Evolutionary conservation across 2,888 invertebrate genomes (phyloP).

Genomic region (Agriopis leucophaearia): DNA sequence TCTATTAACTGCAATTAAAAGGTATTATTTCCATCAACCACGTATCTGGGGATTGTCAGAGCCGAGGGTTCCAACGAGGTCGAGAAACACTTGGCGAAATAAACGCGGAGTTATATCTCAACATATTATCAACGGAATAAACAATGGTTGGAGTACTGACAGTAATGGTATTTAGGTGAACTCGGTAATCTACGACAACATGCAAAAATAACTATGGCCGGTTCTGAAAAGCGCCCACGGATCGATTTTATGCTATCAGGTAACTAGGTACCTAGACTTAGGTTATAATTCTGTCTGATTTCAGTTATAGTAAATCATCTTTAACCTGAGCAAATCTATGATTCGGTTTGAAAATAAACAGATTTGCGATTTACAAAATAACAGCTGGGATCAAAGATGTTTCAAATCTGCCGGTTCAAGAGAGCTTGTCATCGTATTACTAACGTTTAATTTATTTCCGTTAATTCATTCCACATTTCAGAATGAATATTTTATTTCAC

Average conservation of each 20-base stretch:
- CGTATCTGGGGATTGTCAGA: slow-evolving; percentile 30
- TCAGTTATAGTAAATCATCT: not conserved
- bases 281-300: slow-evolving; percentile 7
- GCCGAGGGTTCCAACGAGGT: slow-evolving; percentile 21
- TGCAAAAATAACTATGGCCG: slow-evolving; percentile 17
- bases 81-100: slow-evolving; percentile 19
- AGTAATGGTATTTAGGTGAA: slow-evolving; percentile 23
- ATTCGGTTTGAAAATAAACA: slow-evolving; percentile 10
- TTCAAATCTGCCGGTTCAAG: not conserved
- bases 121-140: slow-evolving; percentile 24
- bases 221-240: not conserved
- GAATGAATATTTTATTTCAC: slow-evolving; percentile 36
- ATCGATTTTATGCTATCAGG: not conserved
- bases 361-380: slow-evolving; percentile 13
- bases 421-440: slow-evolving; percentile 19
- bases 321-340: not conserved
- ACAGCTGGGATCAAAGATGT: slow-evolving; percentile 15
- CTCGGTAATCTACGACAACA: slow-evolving; percentile 24
- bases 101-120: slow-evolving; percentile 18
- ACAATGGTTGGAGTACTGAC: slow-evolving; percentile 15
- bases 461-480: slow-evolving; percentile 37
- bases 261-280: not conserved
- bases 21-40: slow-evolving; percentile 35
- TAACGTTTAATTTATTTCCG: slow-evolving; percentile 25
- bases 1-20: slow-evolving; percentile 24